Base-by-base conservation (phyloP, 2,113 vertebrate species). In the Phaethon lepturus region DNA sequence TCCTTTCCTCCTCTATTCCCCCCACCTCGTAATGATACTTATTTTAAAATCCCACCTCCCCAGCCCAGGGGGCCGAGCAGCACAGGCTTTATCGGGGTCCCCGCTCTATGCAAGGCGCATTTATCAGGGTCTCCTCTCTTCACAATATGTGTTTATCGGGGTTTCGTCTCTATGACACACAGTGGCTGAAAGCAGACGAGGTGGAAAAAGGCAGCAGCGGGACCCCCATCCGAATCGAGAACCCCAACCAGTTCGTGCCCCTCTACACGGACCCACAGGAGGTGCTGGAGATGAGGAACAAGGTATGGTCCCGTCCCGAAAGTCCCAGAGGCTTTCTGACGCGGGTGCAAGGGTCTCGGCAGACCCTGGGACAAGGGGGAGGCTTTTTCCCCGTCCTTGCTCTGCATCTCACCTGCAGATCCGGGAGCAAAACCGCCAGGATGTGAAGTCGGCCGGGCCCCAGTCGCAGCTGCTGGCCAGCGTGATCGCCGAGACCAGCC, bases 221-320 rank as follows among this genome's bases (percentile, higher is more conserved):
- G 88, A 99, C 98, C 20, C 97, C 99, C 15, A 99, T 99, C 90
- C 99, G 99, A 95, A 99, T 99, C 0, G 99, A 99, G 97, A 99
- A 99, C 96, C 98, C 99, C 86, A 99, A 99, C 98, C 99, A 99
- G 98, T 99, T 99, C 53, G 99, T 99, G 95, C 99, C 99, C 85
- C 99, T 99, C 92, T 99, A 99, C 96, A 99, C 99, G 0, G 99
- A 99, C 97, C 99, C 99, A 3, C 98, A 98, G 94, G 99, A 99
- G 98, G 99, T 99, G 90, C 98, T 99, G 66, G 99, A 99, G 97
- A 99, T 99, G 94, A 98, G 99, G 81, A 99, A 99, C 96, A 99
- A 99, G 99, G 99, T 99, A 90, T 12, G 6, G 7, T 13, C 13
- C 16, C 9, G 0, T 10, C 66, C 33, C 14, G 1, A 59, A 29